Conservation (phyloP, 2,888 invertebrate species). For the Choristoneura rosaceana region DNA sequence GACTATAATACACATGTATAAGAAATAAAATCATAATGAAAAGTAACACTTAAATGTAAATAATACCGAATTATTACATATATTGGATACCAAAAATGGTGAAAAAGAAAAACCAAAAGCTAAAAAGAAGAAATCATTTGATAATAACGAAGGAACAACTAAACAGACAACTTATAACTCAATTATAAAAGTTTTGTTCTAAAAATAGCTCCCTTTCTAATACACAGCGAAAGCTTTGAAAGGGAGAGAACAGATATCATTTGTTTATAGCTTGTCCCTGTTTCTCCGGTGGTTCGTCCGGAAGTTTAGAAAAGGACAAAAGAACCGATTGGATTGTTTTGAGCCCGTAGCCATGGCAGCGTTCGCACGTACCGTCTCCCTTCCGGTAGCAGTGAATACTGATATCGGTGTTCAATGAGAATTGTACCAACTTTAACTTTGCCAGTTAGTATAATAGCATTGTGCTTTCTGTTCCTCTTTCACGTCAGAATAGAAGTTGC, state of each 20-base stretch:
- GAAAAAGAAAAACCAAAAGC: not conserved
- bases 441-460: constrained; percentile 3
- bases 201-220: constrained; percentile 5
- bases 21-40: not conserved
- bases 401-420: constrained; percentile 12
- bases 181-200: constrained; percentile 1
- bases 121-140: not conserved
- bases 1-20: not conserved
- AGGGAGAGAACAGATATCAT: constrained; percentile 1
- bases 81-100: not conserved
- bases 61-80: not conserved
- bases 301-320: constrained; percentile 10
- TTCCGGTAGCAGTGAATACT: constrained; percentile 18
- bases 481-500: not conserved
- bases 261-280: constrained; percentile 11
- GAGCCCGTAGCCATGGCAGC: constrained; percentile 15
- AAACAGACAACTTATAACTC: constrained; percentile 1
- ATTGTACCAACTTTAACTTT: not conserved
- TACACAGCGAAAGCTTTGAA: not conserved
- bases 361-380: constrained; percentile 10
- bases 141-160: constrained; percentile 6
- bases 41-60: not conserved
- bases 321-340: constrained; percentile 22
- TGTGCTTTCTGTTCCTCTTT: constrained; percentile 1
- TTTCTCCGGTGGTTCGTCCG: not conserved